These are phyloP conservation scores for Centropus bengalensis DNA, from an alignment of 2,113 vertebrate genomes.

Conservation along the genomic window DNA sequence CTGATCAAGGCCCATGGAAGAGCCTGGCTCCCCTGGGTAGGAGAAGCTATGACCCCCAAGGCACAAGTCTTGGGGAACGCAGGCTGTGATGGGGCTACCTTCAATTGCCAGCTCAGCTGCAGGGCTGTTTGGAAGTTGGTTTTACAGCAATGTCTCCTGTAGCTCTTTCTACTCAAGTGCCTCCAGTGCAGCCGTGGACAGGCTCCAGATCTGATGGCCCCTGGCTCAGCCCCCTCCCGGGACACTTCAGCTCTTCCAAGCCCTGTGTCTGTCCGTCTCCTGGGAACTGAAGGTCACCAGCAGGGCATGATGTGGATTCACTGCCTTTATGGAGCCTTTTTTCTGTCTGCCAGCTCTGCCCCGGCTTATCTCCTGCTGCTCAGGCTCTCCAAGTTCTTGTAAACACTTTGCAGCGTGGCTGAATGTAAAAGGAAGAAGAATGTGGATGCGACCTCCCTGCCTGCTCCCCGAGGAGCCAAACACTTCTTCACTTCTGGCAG, in stretches of 20 bases:
- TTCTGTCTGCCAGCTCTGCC: background rate
- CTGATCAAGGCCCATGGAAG: background rate
- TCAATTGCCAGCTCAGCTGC: background rate
- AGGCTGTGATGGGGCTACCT: background rate
- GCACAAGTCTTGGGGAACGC: background rate
- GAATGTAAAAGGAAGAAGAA: background rate
- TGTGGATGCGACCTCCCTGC: rapidly evolving
- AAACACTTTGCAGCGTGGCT: background rate
- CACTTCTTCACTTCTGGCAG: background rate
- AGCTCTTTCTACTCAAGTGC: background rate
- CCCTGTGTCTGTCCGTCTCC: background rate
- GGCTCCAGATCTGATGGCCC: background rate
- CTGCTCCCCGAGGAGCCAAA: background rate
- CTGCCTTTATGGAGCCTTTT: background rate
- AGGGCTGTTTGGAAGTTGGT: background rate
- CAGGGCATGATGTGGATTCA: background rate
- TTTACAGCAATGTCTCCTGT: background rate
- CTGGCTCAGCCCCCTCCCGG: background rate
- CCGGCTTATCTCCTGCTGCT: rapidly evolving
- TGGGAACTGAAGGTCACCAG: background rate
- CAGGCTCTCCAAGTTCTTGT: background rate
- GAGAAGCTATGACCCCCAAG: background rate
- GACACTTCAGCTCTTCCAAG: background rate
- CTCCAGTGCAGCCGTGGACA: background rate
- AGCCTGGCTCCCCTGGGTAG: background rate